phyloP scores from a whole-genome alignment of 1,140 invertebrate genomes.

The Caenorhabditis latens region DNA sequence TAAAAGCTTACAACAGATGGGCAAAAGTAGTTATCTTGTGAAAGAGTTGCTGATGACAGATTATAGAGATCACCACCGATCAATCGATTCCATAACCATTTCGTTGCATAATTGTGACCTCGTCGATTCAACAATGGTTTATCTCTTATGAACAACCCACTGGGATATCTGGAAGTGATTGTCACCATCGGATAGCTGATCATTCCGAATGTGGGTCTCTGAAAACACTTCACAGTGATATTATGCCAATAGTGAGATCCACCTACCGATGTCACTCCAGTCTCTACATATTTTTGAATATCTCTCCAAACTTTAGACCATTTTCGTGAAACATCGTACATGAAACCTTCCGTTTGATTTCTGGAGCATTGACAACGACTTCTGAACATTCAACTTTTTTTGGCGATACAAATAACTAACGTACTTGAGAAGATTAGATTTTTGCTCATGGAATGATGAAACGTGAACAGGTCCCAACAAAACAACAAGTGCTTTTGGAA shows the following conservation, averaged over 20 bases:
- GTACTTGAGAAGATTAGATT: constrained; percentile 71
- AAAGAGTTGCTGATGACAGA: constrained; percentile 73
- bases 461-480: constrained; percentile 75
- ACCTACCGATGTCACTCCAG: neutral
- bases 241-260: neutral
- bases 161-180: constrained; percentile 75
- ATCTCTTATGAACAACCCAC: constrained; percentile 72
- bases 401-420: constrained; percentile 34
- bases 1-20: constrained; percentile 57
- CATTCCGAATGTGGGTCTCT: constrained; percentile 74
- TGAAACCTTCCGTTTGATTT: constrained; percentile 70
- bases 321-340: constrained; percentile 58
- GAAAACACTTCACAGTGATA: neutral
- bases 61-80: constrained; percentile 76
- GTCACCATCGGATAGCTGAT: constrained; percentile 75
- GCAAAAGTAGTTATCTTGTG: constrained; percentile 71
- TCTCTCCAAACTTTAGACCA: constrained; percentile 53
- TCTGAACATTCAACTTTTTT: constrained; percentile 7
- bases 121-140: constrained; percentile 69
- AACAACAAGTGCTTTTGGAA: constrained; percentile 75
- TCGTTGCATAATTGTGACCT: constrained; percentile 75
- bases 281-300: constrained; percentile 42
- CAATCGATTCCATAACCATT: constrained; percentile 77
- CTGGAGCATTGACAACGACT: constrained; percentile 68
- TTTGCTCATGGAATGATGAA: constrained; percentile 69